Base-by-base conservation (phyloP, 2,797 vertebrate species). In the Rhabdomys pumilio region DNA sequence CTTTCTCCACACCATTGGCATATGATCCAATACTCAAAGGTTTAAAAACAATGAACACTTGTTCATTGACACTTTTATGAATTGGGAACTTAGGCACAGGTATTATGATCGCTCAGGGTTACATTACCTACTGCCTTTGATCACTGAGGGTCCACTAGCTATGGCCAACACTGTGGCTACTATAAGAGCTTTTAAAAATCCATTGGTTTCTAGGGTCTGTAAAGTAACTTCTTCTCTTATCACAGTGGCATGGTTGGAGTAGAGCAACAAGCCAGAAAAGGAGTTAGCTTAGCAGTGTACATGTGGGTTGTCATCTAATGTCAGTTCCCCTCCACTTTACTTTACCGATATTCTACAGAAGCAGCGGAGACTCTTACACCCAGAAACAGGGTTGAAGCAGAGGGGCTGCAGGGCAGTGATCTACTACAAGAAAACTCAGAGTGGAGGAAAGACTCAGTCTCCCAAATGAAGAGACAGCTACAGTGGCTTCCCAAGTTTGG, bases 1-100 rank as follows among this genome's bases (percentile, higher is more conserved):
- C 47, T 50, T 50, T 50, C 7, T 10, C 7, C 47, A 50, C 7
- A 50, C 10, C 9, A 10, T 50, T 1, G 47, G 61, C 61, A 92
- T 20, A 77, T 90, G 63, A 89, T 29, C 20, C n/a, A 76, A 72
- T 12, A 73, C 6, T 86, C 38, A 80, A 31, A 57, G 44, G 24
- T n/a, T 89, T 89, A 90, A 31, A 96, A 87, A 82, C 61, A 55
- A 67, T 65, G 34, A 91, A 79, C 2, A 47, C 75, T 67, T 63
- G 6, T 77, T 69, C 63, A 79, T 17, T 94, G 50, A 80, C 12
- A 65, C 22, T 87, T 89, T 44, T 89, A 38, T 76, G 87, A 29
- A 31, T 41, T 41, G 9, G n/a, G 34, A 85, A 92, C 22, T 53
- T 93, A 24, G 29, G 10, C 44, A 80, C 26, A 61, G 31, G 87